A percentile compares a stretch with the other conserved stretches of the same genome.
phyloP scores from a whole-genome alignment of 2,888 invertebrate species.

The Arge pagana region DNA sequence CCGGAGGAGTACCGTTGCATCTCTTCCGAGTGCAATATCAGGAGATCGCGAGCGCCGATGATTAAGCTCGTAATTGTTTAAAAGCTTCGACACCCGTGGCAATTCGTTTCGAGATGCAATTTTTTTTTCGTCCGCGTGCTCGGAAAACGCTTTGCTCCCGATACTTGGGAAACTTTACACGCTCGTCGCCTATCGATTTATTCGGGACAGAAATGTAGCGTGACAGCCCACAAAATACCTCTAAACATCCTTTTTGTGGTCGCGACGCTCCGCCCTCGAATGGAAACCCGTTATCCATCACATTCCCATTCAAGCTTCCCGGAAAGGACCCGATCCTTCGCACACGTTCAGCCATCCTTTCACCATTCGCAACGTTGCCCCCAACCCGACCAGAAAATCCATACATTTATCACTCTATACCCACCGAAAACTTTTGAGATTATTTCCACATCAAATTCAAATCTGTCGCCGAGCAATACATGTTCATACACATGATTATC shows the following conservation, averaged over 20 bases:
- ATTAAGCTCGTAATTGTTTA: slow-evolving; percentile 11
- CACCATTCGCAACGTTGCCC: too few relatives aligned
- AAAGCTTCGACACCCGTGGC: neutral
- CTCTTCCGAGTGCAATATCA: neutral
- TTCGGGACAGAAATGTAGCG: slow-evolving; percentile 45
- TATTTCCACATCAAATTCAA: too few relatives aligned
- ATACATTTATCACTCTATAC: too few relatives aligned
- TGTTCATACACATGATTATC: too few relatives aligned
- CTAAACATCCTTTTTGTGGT: slow-evolving; percentile 37
- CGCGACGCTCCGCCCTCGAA: slow-evolving; percentile 13
- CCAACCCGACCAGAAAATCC: too few relatives aligned
- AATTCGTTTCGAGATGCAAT: neutral
- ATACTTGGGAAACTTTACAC: too few relatives aligned
- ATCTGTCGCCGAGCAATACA: too few relatives aligned
- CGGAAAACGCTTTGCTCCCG: too few relatives aligned
- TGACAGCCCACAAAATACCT: slow-evolving; percentile 45
- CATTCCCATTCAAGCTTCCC: slow-evolving; percentile 22
- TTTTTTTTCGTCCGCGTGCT: neutral
- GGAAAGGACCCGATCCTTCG: slow-evolving; percentile 11
- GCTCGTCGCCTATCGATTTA: slow-evolving; percentile 47
- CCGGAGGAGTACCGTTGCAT: neutral
- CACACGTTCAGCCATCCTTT: slow-evolving; percentile 10
- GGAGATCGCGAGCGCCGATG: slow-evolving; percentile 3
- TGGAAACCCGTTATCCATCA: slow-evolving; percentile 24
- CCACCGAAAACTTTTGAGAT: too few relatives aligned